Conservation (phyloP, 2,797 vertebrate genomes). For the Syngnathus acus region DNA sequence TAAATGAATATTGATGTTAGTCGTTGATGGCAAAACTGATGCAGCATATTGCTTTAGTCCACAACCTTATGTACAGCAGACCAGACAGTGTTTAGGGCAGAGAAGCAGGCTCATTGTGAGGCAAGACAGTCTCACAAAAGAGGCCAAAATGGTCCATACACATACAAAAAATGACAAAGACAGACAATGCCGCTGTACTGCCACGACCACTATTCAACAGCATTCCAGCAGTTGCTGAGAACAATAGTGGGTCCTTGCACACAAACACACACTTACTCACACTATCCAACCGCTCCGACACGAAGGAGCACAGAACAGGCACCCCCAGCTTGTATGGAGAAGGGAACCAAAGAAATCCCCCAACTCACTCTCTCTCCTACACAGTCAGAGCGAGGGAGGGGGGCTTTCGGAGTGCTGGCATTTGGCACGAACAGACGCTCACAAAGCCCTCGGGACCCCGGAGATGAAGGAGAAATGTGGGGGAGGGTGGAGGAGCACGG, state of each 20-base stretch:
- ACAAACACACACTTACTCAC: conserved; percentile 9
- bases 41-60: neutral
- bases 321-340: conserved; percentile 30
- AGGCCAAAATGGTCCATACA: conserved; percentile 3
- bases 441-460: conserved; percentile 44
- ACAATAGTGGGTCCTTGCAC: conserved; percentile 34
- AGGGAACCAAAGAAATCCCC: conserved; percentile 39
- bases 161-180: conserved; percentile 26
- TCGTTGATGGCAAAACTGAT: conserved; percentile 9
- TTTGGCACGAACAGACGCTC: conserved; percentile 56
- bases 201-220: conserved; percentile 38
- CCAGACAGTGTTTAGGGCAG: neutral
- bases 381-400: conserved; percentile 5
- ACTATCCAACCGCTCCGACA: conserved; percentile 21
- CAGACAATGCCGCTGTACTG: conserved; percentile 22
- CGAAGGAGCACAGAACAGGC: conserved; percentile 19
- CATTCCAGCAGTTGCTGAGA: conserved; percentile 41
- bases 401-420: conserved; percentile 44
- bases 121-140: neutral
- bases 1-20: conserved; percentile 1
- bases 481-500: conserved; percentile 11
- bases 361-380: conserved; percentile 13
- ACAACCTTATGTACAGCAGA: conserved; percentile 6
- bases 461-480: conserved; percentile 37
- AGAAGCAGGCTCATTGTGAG: conserved; percentile 3